phyloP scores from a whole-genome alignment of 2,888 invertebrate genomes.

The Tenthredo mesomela region DNA sequence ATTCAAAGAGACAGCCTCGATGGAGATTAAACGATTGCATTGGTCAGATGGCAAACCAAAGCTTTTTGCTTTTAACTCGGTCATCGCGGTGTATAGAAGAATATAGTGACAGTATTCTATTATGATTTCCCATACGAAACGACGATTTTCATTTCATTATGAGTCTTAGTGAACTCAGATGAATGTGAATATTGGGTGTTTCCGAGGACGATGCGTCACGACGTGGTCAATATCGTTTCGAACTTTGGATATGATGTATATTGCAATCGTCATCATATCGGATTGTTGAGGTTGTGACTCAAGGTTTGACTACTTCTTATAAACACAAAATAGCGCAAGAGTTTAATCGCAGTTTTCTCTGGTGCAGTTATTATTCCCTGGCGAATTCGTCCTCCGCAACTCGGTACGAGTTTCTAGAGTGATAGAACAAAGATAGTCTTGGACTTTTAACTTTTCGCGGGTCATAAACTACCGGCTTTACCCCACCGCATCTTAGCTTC shows the following conservation, averaged over 20 bases:
- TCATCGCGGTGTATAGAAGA: neutral
- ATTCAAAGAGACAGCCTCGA: neutral
- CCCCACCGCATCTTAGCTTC: constrained; percentile 45
- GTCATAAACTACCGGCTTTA: constrained; percentile 60
- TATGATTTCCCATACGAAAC: neutral
- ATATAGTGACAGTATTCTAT: neutral
- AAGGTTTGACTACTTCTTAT: neutral
- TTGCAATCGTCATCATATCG: neutral
- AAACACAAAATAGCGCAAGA: neutral
- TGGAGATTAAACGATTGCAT: constrained; percentile 21
- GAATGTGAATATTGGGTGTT: neutral
- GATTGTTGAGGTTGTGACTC: constrained; percentile 10
- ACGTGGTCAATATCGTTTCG: constrained; percentile 6
- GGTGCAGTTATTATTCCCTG: constrained; percentile 22
- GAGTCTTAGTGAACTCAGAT: neutral
- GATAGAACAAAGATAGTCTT: constrained; percentile 46
- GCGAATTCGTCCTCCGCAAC: neutral
- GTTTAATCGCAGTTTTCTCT: neutral
- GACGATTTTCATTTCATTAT: neutral
- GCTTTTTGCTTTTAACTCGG: neutral
- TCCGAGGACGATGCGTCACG: neutral
- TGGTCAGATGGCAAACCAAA: neutral
- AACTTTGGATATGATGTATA: constrained; percentile 16
- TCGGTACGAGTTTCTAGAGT: constrained; percentile 16
- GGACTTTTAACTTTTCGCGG: constrained; percentile 63